These are phyloP conservation scores for Ephialtes manifestator DNA, from an alignment of 2,888 invertebrate genomes.

Conservation along the genomic window DNA sequence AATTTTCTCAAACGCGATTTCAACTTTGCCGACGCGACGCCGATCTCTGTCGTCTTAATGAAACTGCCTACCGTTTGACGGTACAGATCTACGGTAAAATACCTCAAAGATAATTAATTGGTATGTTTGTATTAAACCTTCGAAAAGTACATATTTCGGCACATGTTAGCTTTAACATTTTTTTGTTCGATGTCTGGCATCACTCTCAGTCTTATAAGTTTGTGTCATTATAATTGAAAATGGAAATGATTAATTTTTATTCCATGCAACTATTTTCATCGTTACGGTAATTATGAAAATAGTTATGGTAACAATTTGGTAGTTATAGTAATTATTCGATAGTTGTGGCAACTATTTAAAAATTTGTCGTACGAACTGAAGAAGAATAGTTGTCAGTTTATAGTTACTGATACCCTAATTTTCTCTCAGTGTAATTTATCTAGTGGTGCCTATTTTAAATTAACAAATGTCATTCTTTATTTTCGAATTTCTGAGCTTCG, in stretches of 20 bases:
- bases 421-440: too few species aligned
- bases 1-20: neutral
- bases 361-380: too few species aligned
- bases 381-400: too few species aligned
- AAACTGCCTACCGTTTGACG: slow-evolving; percentile 15
- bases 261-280: too few species aligned
- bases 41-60: neutral
- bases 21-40: slow-evolving; percentile 15
- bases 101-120: neutral
- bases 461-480: neutral
- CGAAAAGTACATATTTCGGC: neutral
- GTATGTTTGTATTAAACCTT: neutral
- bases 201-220: too few species aligned
- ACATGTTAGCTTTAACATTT: neutral
- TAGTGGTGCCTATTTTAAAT: neutral
- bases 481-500: neutral
- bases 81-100: neutral
- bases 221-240: neutral
- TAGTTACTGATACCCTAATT: too few species aligned
- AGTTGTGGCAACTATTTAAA: too few species aligned
- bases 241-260: too few species aligned
- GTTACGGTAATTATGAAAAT: too few species aligned
- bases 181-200: neutral
- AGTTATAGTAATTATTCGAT: too few species aligned
- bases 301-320: too few species aligned